Conservation (phyloP, 2,888 invertebrate species). For the Eupithecia subfuscata region DNA sequence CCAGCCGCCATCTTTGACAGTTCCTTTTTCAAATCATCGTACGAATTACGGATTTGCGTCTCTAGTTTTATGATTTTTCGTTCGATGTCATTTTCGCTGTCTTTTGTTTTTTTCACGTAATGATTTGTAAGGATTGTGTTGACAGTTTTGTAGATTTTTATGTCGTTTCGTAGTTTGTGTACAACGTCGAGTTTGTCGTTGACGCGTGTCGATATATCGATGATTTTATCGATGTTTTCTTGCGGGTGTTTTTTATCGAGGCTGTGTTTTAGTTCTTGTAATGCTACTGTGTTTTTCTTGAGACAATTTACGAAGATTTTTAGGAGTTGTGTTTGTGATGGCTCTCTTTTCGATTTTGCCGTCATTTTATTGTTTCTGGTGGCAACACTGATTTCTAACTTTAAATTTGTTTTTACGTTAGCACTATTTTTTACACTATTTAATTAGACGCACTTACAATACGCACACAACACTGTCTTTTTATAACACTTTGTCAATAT, state of each 20-base stretch:
- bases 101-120: constrained; percentile 73
- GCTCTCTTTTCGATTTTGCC: constrained; percentile 54
- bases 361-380: constrained; percentile 51
- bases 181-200: constrained; percentile 79
- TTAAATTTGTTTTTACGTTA: background rate
- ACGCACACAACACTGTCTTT: background rate
- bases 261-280: constrained; percentile 67
- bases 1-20: constrained; percentile 57
- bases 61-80: constrained; percentile 70
- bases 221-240: constrained; percentile 62
- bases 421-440: background rate
- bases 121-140: constrained; percentile 79
- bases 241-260: constrained; percentile 61
- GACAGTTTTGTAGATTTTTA: constrained; percentile 77
- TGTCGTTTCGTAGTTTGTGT: constrained; percentile 75
- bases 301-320: constrained; percentile 65
- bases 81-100: constrained; percentile 70
- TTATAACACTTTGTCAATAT: background rate
- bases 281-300: constrained; percentile 71
- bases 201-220: constrained; percentile 68
- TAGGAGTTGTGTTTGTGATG: constrained; percentile 59
- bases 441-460: background rate
- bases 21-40: constrained; percentile 67
- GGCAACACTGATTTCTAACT: constrained; percentile 25
- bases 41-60: constrained; percentile 67